Evolutionary conservation across 2,113 vertebrate species (phyloP), one percentile per base, ranked within the genome.

Genomic region (Psittacula cyanocephala): DNA sequence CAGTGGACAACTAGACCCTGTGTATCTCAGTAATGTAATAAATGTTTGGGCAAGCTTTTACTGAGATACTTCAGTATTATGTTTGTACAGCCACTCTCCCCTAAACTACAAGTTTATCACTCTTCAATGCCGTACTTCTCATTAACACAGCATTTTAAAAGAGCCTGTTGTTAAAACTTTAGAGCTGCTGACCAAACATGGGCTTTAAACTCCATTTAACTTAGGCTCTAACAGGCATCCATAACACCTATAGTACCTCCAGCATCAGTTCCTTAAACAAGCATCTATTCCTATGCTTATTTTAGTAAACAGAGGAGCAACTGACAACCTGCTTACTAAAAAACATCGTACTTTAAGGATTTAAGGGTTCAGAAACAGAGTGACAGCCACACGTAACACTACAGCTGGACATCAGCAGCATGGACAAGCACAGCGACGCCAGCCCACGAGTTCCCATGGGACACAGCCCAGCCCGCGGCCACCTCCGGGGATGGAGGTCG

Each of bases 21-120:
- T 3, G 2, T 17, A 49, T 65, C 25, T 65, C n/a, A 49, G 19
- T 7, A 81, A 70, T 0, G 0, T 23, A 41, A 17, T 31, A 19
- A 33, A 29, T 1, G 3, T 46, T 33, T 7, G n/a, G 14, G 17
- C 0, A 6, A 84, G 47, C 23, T 89, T 60, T 72, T 52, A 47
- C 27, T 35, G 6, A 52, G 72, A 57, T 8, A 17, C 5, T 65
- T 65, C 44, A 52, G 35, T 6, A 10, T 28, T 24, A 9, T 1
- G 5, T 41, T 62, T 44, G 43, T 13, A 24, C 19, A 74, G 27
- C 16, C 28, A 22, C n/a, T 12, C 31, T 55, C 14, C 10, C 8
- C 27, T 43, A 16, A 46, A 64, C 17, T 17, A 63, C 53, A 71
- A 9, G 35, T 60, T 68, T 9, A 78, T 35, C 55, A 53, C 25